Base-by-base conservation (phyloP, 2,888 invertebrate genomes). In the Xestia c-nigrum region DNA sequence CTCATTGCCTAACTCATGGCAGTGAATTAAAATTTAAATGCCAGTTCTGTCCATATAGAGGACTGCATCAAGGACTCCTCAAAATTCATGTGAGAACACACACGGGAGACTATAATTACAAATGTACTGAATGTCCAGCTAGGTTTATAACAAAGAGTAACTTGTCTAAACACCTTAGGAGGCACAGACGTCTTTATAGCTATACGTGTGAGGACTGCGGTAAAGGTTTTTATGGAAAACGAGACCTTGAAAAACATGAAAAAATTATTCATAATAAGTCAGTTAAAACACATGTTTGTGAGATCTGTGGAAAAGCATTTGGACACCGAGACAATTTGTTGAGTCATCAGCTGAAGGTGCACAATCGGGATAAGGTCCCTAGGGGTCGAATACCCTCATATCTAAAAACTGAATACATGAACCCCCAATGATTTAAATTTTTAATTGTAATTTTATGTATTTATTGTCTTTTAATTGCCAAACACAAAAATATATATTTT, bases 101-200 rank as follows among this genome's bases (percentile, higher is more conserved):
- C 76, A 92, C 90, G 0, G 88, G 89, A 40, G 92, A 92, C 59
- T 92, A 92, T 43, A 87, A 89, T 59, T 92, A 93, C 63, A 89
- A 90, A 74, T 93, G 92, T 84, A 81, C 88, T 24, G 88, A 87
- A 66, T 92, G 93, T 72, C 84, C 90, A 4, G 90, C 91, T 50
- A 77, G 76, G 16, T 93, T 92, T 66, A 83, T 90, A 46, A 92
- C 91, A 16, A 93, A 92, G 70, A 93, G 92, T 80, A 93, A 93
- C 76, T 80, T 93, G 5, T 86, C 89, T n/a, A 89, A 84, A 75
- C 92, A 88, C 76, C 78, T 90, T 61, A 78, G 78, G 80, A 85
- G 87, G 66, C 90, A 89, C 72, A 86, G 79, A 59, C 88, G 79
- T 19, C 47, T 79, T 3, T 84, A 76, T 50, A 80, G 86, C 31